Evolutionary conservation across 2,113 vertebrate genomes (phyloP).

Genomic region (Leptobrachium leishanense): DNA sequence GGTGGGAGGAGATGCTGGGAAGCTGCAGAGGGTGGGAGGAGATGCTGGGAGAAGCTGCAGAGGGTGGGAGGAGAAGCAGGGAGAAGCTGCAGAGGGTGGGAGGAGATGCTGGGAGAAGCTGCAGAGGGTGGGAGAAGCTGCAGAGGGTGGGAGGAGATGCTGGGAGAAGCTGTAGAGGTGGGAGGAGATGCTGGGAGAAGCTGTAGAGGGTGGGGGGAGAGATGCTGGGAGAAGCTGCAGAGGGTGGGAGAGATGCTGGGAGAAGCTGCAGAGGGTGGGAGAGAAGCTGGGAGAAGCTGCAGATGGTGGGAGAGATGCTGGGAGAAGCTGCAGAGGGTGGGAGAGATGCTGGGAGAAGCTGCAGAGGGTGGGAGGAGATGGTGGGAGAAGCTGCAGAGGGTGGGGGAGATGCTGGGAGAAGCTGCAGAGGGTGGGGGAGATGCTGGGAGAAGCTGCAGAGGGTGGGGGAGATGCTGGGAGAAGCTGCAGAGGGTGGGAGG

Average conservation of each 20-base stretch:
- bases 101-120: neutral
- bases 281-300: neutral
- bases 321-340: neutral
- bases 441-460: neutral
- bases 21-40: conserved; percentile 6
- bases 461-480: no score
- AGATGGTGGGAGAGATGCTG: neutral
- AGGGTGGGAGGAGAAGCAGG: no score
- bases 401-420: no score
- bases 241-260: neutral
- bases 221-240: no score
- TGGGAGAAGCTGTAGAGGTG: neutral
- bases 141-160: neutral
- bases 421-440: conserved; percentile 45
- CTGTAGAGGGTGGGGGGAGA: conserved; percentile 40
- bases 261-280: conserved; percentile 2
- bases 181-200: conserved; percentile 29
- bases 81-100: conserved; percentile 2
- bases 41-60: neutral
- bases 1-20: neutral
- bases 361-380: neutral
- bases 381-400: neutral
- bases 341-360: neutral
- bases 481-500: no score
- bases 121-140: neutral